Evolutionary conservation across 23 tunicate genomes (phyloP).

Genomic region (Styela plicata): DNA sequence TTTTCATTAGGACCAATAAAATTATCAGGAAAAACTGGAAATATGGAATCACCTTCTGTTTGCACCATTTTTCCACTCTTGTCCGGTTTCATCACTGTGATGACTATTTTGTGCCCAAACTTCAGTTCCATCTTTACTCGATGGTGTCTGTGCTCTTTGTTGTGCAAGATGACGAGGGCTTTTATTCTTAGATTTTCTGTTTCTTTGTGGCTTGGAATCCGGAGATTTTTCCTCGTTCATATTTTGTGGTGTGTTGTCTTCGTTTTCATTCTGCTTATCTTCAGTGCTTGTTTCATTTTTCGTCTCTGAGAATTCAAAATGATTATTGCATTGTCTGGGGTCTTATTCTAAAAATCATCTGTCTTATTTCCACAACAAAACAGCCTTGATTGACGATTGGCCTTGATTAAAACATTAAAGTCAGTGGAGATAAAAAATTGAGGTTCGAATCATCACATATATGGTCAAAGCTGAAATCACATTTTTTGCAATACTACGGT

Average conservation of each 20-base stretch:
- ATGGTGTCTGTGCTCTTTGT: slow-evolving; percentile 30
- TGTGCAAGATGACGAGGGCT: slow-evolving; percentile 8
- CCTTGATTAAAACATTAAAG: too few relatives aligned
- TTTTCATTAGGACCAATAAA: neutral
- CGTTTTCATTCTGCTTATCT: too few relatives aligned
- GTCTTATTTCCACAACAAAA: too few relatives aligned
- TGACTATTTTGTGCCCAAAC: slow-evolving; percentile 40
- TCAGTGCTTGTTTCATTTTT: too few relatives aligned
- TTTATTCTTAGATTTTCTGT: neutral
- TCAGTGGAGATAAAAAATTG: too few relatives aligned
- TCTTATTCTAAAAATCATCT: too few relatives aligned
- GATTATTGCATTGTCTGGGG: too few relatives aligned
- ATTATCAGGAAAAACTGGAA: neutral
- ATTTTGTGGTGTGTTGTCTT: neutral
- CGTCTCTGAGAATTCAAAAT: too few relatives aligned
- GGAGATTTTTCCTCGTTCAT: neutral
- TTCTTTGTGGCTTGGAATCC: neutral
- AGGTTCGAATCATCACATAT: too few relatives aligned
- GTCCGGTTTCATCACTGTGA: slow-evolving; percentile 28
- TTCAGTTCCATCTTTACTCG: slow-evolving; percentile 33
- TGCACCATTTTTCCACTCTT: slow-evolving; percentile 30
- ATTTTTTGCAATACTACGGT: too few relatives aligned
- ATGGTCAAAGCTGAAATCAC: too few relatives aligned
- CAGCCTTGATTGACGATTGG: too few relatives aligned
- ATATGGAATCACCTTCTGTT: slow-evolving; percentile 14